These are phyloP conservation scores for Ictidomys tridecemlineatus DNA, from an alignment of 2,113 vertebrate genomes.

Conservation along the genomic window DNA sequence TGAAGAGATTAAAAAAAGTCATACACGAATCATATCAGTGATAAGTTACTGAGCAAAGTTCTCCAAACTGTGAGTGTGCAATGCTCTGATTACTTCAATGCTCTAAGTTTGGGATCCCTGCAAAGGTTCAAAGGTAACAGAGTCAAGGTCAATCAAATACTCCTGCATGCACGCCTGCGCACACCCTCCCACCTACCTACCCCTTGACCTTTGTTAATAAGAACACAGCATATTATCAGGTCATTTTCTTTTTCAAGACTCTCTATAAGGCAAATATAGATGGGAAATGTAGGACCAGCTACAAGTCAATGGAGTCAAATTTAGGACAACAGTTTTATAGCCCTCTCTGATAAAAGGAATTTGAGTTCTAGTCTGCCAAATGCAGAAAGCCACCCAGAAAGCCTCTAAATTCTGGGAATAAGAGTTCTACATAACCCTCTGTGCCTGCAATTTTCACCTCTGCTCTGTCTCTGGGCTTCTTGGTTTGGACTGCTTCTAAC, in stretches of 20 bases:
- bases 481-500: background rate
- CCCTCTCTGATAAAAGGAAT: background rate
- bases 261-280: background rate
- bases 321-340: background rate
- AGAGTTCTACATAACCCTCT: background rate
- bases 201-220: conserved; percentile 14
- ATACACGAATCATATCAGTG: background rate
- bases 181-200: too few species aligned
- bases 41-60: conserved; percentile 26
- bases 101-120: background rate
- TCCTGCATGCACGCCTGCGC: too few species aligned
- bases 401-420: background rate
- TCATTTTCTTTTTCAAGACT: conserved; percentile 23
- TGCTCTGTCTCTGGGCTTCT: background rate
- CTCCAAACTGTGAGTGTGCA: background rate
- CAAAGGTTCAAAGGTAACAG: conserved; percentile 4
- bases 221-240: background rate
- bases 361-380: background rate
- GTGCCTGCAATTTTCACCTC: background rate
- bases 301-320: background rate
- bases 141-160: background rate
- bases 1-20: conserved; percentile 3
- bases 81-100: background rate
- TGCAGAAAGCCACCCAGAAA: background rate
- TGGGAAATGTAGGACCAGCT: conserved; percentile 37